Evolutionary conservation across 2,888 invertebrate genomes (phyloP).

Genomic region (Caenorhabditis sp.): DNA sequence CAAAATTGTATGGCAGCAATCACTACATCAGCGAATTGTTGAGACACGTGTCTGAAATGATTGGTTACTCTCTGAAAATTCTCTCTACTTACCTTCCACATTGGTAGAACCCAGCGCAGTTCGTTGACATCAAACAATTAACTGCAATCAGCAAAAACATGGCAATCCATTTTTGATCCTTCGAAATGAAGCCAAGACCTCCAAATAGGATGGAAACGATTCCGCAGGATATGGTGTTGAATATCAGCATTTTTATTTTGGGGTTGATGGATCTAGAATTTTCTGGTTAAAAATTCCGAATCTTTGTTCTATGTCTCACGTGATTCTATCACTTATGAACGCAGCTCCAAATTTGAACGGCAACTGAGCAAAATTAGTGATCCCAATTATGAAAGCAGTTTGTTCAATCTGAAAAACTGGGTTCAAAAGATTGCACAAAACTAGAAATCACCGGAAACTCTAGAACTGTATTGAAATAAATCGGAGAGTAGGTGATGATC

Average conservation of each 20-base stretch:
- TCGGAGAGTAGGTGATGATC: constrained; percentile 58
- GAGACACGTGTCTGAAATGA: constrained; percentile 37
- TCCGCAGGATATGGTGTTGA: constrained; percentile 61
- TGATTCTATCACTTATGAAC: constrained; percentile 56
- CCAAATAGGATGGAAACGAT: constrained; percentile 53
- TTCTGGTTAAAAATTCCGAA: background rate
- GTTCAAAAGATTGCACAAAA: background rate
- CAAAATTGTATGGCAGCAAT: constrained; percentile 63
- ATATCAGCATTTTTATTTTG: constrained; percentile 56
- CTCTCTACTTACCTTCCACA: constrained; percentile 62
- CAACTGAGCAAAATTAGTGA: constrained; percentile 57
- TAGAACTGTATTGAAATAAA: constrained; percentile 54
- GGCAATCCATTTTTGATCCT: constrained; percentile 45
- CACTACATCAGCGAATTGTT: constrained; percentile 63
- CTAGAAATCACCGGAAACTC: constrained; percentile 34
- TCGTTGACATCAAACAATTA: constrained; percentile 55
- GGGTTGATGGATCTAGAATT: constrained; percentile 30
- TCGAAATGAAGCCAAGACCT: constrained; percentile 49
- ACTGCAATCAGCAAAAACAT: constrained; percentile 45
- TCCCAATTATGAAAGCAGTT: constrained; percentile 50
- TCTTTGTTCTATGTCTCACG: constrained; percentile 14
- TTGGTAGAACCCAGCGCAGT: constrained; percentile 62
- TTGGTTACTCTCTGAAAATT: no score
- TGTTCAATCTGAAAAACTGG: constrained; percentile 47
- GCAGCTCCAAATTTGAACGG: constrained; percentile 63